A percentile compares a stretch with the other conserved stretches of the same genome.
Conservation (phyloP, 2,113 vertebrate genomes). For the Pachypanchax playfairii region DNA sequence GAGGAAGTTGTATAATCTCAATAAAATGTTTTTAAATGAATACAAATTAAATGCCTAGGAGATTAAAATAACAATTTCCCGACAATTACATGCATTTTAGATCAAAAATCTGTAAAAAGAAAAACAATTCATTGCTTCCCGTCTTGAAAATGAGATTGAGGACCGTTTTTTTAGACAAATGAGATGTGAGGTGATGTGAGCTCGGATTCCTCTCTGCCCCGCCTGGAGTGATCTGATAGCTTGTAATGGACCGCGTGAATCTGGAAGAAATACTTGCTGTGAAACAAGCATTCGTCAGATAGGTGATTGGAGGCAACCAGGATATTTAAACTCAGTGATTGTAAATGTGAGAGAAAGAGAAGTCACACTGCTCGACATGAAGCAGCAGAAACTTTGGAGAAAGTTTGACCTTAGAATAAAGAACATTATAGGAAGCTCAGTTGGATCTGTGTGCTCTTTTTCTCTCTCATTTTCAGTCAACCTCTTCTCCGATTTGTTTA, state of each 20-base stretch:
- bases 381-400: conserved; percentile 34
- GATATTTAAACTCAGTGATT: conserved; percentile 33
- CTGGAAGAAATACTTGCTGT: conserved; percentile 41
- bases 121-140: neutral
- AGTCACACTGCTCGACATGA: conserved; percentile 26
- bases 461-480: conserved; percentile 56
- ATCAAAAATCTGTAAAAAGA: neutral
- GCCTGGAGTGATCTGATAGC: conserved; percentile 59
- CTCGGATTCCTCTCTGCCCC: conserved; percentile 35
- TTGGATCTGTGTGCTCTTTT: conserved; percentile 26
- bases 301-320: conserved; percentile 31
- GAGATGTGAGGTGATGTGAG: conserved; percentile 49
- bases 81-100: neutral
- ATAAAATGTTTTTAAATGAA: too few relatives aligned
- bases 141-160: conserved; percentile 8
- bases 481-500: conserved; percentile 63
- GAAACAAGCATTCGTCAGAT: conserved; percentile 38
- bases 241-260: conserved; percentile 57
- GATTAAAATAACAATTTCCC: neutral
- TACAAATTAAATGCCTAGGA: neutral
- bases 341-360: conserved; percentile 12
- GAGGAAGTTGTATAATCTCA: neutral
- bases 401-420: conserved; percentile 36
- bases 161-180: conserved; percentile 40
- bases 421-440: conserved; percentile 31